A percentile compares a stretch with the other conserved stretches of the same genome.
phyloP scores from a whole-genome alignment of 2,888 invertebrate species.

The Bursaphelenchus okinawaensis region DNA sequence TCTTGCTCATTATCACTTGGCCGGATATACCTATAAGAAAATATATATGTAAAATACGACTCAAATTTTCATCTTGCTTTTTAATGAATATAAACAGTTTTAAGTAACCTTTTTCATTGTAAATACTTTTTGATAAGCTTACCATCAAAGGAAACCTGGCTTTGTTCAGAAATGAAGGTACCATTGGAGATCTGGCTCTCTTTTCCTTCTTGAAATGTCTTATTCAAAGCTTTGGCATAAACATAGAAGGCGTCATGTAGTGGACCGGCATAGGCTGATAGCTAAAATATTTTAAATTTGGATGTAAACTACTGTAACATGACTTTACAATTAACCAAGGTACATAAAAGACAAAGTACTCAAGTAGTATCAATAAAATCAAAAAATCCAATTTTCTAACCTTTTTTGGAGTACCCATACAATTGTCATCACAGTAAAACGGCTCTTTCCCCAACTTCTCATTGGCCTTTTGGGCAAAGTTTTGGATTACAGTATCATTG shows the following conservation, averaged over 20 bases:
- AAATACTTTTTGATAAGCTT: neutral
- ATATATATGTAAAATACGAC: neutral
- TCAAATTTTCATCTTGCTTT: neutral
- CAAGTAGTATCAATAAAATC: neutral
- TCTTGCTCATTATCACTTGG: constrained; percentile 19
- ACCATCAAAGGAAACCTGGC: constrained; percentile 25
- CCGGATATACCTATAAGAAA: constrained; percentile 22
- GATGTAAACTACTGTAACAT: too few relatives aligned
- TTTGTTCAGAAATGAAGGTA: constrained; percentile 16
- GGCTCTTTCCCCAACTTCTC: constrained; percentile 15
- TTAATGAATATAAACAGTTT: too few relatives aligned
- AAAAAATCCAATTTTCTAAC: constrained; percentile 8
- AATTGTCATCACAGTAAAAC: constrained; percentile 23
- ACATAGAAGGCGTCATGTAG: constrained; percentile 29
- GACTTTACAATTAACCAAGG: too few relatives aligned
- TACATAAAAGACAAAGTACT: too few relatives aligned
- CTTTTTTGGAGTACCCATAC: constrained; percentile 20
- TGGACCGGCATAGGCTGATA: constrained; percentile 17
- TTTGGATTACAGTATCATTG: constrained; percentile 4
- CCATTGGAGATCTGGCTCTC: constrained; percentile 16
- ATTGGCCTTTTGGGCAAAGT: constrained; percentile 11
- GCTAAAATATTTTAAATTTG: constrained; percentile 9
- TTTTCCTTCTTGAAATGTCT: constrained; percentile 18
- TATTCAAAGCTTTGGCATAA: constrained; percentile 26
- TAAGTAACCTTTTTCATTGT: neutral